Conservation (phyloP, 1,140 invertebrate species). For the Heliconius congener region DNA sequence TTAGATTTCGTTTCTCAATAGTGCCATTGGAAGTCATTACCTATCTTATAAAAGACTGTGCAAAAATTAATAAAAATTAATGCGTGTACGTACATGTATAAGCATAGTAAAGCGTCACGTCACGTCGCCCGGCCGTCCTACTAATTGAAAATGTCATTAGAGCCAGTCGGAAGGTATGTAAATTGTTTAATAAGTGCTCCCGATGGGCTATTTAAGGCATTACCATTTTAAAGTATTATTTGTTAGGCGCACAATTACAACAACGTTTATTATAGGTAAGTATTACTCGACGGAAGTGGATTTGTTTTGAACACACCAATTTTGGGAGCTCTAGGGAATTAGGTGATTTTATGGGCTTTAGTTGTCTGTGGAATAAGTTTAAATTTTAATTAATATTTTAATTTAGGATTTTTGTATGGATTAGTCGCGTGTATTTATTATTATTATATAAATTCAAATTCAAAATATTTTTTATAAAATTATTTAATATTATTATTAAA, state of each 20-base stretch:
- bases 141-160: constrained; percentile 13
- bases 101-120: neutral
- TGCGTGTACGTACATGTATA: neutral
- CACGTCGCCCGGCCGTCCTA: neutral
- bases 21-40: neutral
- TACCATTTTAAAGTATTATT: constrained; percentile 75
- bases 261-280: constrained; percentile 49
- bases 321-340: no score
- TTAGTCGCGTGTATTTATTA: no score
- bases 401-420: no score
- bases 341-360: no score
- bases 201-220: constrained; percentile 67
- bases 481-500: no score
- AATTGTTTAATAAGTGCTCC: constrained; percentile 70
- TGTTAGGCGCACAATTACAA: constrained; percentile 68
- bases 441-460: no score
- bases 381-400: no score
- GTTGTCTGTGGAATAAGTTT: no score
- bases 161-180: constrained; percentile 53
- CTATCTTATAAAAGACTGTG: neutral
- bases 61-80: no score
- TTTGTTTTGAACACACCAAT: constrained; percentile 12
- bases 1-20: neutral
- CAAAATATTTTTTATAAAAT: no score
- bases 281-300: constrained; percentile 44